These are phyloP conservation scores for Macrosoma leucophasiata DNA, from an alignment of 2,888 invertebrate genomes.

Conservation along the genomic window DNA sequence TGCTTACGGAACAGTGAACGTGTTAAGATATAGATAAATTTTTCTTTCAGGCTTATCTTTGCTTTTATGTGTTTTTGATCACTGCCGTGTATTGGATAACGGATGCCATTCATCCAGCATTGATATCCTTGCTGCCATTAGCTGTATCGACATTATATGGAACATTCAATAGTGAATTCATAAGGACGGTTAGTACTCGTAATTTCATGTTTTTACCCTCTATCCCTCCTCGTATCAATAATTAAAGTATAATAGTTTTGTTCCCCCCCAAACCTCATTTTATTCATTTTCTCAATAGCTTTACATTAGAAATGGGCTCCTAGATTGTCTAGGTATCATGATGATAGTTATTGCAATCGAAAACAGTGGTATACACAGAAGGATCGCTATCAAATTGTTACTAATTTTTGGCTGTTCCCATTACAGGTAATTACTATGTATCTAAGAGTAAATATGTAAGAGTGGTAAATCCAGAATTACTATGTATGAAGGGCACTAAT, in stretches of 20 bases:
- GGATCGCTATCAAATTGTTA: slow-evolving; percentile 47
- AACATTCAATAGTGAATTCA: slow-evolving; percentile 8
- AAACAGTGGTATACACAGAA: slow-evolving; percentile 38
- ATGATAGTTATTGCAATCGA: slow-evolving; percentile 47
- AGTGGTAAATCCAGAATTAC: too few relatives aligned
- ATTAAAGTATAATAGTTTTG: too few relatives aligned
- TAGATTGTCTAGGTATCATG: slow-evolving; percentile 48
- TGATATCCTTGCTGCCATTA: slow-evolving; percentile 41
- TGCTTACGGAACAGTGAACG: too few relatives aligned
- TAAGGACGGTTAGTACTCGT: slow-evolving; percentile 1
- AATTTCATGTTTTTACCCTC: too few relatives aligned
- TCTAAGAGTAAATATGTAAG: too few relatives aligned
- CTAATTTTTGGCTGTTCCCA: slow-evolving; percentile 55
- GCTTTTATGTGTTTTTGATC: slow-evolving; percentile 48
- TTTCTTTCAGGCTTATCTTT: slow-evolving; percentile 30
- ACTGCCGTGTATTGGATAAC: slow-evolving; percentile 40
- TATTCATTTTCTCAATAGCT: slow-evolving; percentile 33
- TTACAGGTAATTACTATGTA: too few relatives aligned
- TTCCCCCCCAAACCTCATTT: too few relatives aligned
- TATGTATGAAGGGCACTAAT: too few relatives aligned
- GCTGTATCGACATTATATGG: slow-evolving; percentile 31
- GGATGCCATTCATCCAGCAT: slow-evolving; percentile 44
- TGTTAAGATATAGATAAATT: too few relatives aligned
- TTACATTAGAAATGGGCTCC: slow-evolving; percentile 37
- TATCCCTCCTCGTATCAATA: too few relatives aligned